These are phyloP conservation scores for Sardinella longiceps DNA, from an alignment of 2,797 vertebrate genomes.

Conservation along the genomic window DNA sequence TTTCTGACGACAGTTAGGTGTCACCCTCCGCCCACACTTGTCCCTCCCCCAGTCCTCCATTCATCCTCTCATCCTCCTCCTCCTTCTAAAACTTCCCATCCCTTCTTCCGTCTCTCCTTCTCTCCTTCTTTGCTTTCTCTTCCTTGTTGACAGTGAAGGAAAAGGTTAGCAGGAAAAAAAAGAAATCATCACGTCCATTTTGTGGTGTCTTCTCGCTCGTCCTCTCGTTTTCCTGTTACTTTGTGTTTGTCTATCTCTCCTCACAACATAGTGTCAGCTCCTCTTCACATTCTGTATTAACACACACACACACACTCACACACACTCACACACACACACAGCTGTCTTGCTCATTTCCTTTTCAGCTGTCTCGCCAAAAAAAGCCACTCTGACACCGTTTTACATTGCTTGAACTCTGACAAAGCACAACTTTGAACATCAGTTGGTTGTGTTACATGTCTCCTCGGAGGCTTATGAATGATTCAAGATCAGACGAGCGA, in stretches of 20 bases:
- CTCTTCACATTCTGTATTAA: constrained; percentile 8
- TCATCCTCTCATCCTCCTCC: constrained; percentile 41
- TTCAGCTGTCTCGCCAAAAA: not conserved
- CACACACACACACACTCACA: constrained; percentile 11
- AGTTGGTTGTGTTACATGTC: not conserved
- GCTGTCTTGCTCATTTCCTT: not conserved
- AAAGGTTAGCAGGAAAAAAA: not conserved
- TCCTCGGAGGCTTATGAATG: not conserved
- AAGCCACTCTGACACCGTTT: not conserved
- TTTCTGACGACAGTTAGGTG: constrained; percentile 16
- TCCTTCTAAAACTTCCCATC: constrained; percentile 52
- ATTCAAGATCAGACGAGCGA: not conserved
- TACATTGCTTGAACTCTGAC: not conserved
- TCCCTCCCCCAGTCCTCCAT: not conserved
- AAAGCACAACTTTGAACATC: not conserved
- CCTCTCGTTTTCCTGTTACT: not conserved
- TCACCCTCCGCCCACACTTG: constrained; percentile 3
- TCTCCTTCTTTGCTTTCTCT: not conserved
- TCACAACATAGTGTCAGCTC: not conserved
- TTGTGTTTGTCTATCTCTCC: not conserved
- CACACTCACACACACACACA: constrained; percentile 29
- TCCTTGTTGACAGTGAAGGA: not conserved
- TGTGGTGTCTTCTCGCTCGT: not conserved
- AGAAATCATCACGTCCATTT: not conserved
- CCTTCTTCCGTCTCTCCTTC: constrained; percentile 62